phyloP scores from a whole-genome alignment of 2,113 vertebrate species.

The Tretioscincus oriximinensis region DNA sequence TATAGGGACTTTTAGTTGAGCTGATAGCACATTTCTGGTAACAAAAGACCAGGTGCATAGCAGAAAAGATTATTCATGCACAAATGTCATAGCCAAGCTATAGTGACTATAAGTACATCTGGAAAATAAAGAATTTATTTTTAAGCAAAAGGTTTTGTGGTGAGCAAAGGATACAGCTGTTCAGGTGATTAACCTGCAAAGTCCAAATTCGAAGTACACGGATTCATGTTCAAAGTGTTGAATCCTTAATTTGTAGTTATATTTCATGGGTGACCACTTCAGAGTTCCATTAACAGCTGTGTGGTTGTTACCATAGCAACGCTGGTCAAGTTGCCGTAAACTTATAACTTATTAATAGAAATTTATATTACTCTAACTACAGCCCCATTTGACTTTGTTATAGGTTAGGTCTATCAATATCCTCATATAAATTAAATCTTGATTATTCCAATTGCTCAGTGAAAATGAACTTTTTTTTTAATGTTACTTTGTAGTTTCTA shows the following conservation, averaged over 20 bases:
- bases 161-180: background rate
- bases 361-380: background rate
- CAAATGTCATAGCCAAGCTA: background rate
- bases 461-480: background rate
- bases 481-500: background rate
- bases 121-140: background rate
- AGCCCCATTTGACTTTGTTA: background rate
- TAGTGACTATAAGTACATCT: background rate
- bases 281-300: background rate
- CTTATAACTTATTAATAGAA: constrained; percentile 20
- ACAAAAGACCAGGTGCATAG: background rate
- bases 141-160: background rate
- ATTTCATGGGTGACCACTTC: constrained; percentile 4
- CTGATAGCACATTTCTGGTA: background rate
- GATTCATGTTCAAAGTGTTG: background rate
- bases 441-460: background rate
- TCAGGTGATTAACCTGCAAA: background rate
- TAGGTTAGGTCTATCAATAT: constrained; percentile 16
- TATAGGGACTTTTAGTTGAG: background rate
- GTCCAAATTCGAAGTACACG: background rate
- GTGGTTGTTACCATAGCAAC: constrained; percentile 2
- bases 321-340: constrained; percentile 10
- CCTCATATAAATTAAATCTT: background rate
- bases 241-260: constrained; percentile 3
- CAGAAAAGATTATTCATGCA: background rate